Percentiles rank a stretch among this genome's conserved stretches.
phyloP scores from a whole-genome alignment of 1,140 invertebrate species.

The Acromyrmex echinatior region DNA sequence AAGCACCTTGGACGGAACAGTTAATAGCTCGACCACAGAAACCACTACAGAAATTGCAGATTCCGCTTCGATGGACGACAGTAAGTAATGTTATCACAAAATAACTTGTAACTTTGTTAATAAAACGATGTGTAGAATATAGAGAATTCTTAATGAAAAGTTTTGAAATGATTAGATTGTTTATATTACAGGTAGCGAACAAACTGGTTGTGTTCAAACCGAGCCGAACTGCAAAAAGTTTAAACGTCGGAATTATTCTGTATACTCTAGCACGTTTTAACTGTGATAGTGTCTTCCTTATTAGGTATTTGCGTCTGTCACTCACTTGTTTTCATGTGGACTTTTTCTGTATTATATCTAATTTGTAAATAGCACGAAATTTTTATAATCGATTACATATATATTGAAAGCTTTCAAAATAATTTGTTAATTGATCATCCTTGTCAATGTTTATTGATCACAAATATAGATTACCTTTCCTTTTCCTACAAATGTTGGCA shows the following conservation, averaged over 20 bases:
- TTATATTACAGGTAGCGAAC: conserved; percentile 65
- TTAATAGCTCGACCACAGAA: conserved; percentile 11
- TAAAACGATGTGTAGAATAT: background rate
- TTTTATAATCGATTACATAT: conserved; percentile 11
- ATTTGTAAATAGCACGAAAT: conserved; percentile 34
- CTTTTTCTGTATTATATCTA: conserved; percentile 2
- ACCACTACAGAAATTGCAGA: conserved; percentile 33
- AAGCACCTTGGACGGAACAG: conserved; percentile 28
- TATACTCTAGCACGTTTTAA: conserved; percentile 78
- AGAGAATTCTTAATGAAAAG: conserved; percentile 25
- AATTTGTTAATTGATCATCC: conserved; percentile 1
- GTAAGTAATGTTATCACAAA: conserved; percentile 44
- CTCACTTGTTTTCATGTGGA: conserved; percentile 3
- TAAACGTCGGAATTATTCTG: conserved; percentile 82
- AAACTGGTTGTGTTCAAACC: conserved; percentile 19
- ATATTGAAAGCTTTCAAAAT: background rate
- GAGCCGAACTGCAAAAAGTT: conserved; percentile 82
- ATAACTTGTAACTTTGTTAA: background rate
- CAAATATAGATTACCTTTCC: background rate
- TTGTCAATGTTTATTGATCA: background rate
- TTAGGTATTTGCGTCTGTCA: background rate
- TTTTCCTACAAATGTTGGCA: background rate
- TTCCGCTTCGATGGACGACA: conserved; percentile 33
- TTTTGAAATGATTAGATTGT: conserved; percentile 20
- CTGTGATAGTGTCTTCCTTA: background rate